Conservation (phyloP, 2,888 invertebrate species). For the Plebejus argus region DNA sequence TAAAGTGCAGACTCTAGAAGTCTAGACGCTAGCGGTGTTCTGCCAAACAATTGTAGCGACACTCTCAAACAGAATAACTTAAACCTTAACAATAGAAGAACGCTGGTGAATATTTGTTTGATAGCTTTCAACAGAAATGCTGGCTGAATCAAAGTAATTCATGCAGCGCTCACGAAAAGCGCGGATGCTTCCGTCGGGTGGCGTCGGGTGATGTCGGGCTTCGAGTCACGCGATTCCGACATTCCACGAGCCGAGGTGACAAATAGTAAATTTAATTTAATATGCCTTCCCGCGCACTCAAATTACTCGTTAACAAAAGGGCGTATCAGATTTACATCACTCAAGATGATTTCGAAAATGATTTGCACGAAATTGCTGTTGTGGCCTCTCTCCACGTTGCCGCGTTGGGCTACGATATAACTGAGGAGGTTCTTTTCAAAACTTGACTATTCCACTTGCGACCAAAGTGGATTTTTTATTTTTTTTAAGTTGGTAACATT, state of each 20-base stretch:
- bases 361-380: background rate
- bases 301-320: slow-evolving; percentile 48
- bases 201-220: slow-evolving; percentile 49
- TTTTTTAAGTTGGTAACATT: no score
- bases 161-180: slow-evolving; percentile 68
- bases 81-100: slow-evolving; percentile 40
- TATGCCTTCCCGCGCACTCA: slow-evolving; percentile 64
- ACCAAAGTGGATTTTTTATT: no score
- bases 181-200: slow-evolving; percentile 57
- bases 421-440: no score
- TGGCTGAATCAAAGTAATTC: slow-evolving; percentile 65
- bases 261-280: slow-evolving; percentile 75
- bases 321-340: slow-evolving; percentile 38
- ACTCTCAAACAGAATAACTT: slow-evolving; percentile 5
- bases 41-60: background rate
- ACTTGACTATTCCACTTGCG: no score
- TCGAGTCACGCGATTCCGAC: slow-evolving; percentile 70
- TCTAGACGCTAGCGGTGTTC: slow-evolving; percentile 6
- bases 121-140: slow-evolving; percentile 61
- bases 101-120: slow-evolving; percentile 59
- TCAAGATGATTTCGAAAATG: background rate
- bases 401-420: background rate
- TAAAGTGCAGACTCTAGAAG: background rate
- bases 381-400: no score
- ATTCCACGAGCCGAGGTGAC: slow-evolving; percentile 72